Base-by-base conservation (phyloP, 2,113 vertebrate genomes). In the Hylia prasina region DNA sequence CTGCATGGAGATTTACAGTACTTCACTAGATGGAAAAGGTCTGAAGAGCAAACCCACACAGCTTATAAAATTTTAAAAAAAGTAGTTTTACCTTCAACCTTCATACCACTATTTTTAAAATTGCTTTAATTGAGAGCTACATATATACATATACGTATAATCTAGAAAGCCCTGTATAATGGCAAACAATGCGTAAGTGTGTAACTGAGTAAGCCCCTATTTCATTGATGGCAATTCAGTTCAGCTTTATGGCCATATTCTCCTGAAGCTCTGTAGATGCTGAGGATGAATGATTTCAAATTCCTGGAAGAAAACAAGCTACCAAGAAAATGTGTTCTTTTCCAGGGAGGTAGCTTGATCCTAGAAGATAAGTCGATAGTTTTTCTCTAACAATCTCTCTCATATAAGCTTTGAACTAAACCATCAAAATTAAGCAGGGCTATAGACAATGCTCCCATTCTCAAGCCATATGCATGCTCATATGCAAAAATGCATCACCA, bases 401-500 rank as follows among this genome's bases (percentile, higher is more conserved):
- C 44, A 87, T 42, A 44, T 22, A 77, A 63, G 50, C 76, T 81
- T 80, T 47, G 54, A 73, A 65, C 70, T 56, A 82, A 89, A 66
- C 23, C 51, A 82, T 6, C 50, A 42, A 7, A 94, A 92, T 40
- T n/a, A 76, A 92, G 76, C 58, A 78, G 60, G 18, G 58, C 60
- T 57, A 31, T 17, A 70, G 25, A 94, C 83, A 94, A 91, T 84
- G 77, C 39, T 66, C 73, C 73, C 47, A 87, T 95, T 96, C 87
- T 93, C 47, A 81, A 75, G 56, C 47, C 58, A 77, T 58, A 82
- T 31, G 68, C 72, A 83, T 2, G 51, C 60, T 86, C 71, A 58
- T 57, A 75, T 58, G 64, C 75, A 95, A 88, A 94, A 93, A 90
- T 40, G 86, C 85, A 93, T 90, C 76, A 90, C 39, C 86, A 92